Evolutionary conservation across 1,140 invertebrate species (phyloP), one percentile per base, ranked within the genome.

Genomic region (Mactra quadrangularis): DNA sequence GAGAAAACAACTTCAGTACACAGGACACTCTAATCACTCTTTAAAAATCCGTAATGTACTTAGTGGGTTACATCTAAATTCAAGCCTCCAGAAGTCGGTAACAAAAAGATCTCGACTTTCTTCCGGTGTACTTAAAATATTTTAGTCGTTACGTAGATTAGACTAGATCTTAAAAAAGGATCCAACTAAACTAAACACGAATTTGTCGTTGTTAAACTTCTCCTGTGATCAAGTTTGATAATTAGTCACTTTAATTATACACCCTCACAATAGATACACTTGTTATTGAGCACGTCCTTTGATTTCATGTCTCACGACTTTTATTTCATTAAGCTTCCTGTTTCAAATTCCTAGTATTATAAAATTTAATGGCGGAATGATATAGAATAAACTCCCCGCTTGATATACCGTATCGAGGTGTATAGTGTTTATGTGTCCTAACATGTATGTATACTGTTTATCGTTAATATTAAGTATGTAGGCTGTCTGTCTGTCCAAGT

Each of bases 71-170:
- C 38, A 15, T 15, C 6, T 7, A 41, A 41, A 41, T 7, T 41
- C 38, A 7, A 15, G 38, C 15, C 38, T 41, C 38, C 38, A 6
- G 38, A 41, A 7, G 38, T 41, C 15, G 38, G 38, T 41, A 7
- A 41, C 15, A 41, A 41, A 41, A 41, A 41, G 15, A 41, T 41
- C n/a, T 7, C 38, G 38, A 64, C 60, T 68, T 7, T 47, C 27
- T 68, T 68, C 45, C 64, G 45, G 41, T 68, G 64, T 68, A 68
- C 64, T 68, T 68, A 68, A 68, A 68, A 68, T 68, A 68, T 17
- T 25, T 68, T 27, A 29, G 45, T 68, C 41, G 64, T 33, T 50
- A 31, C 45, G 64, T 47, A 68, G 64, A 68, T 50, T 45, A 68
- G 19, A 50, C 35, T 62, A 27, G 31, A 35, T 4, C 27, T 15